Base-by-base conservation (phyloP, 2,113 vertebrate genomes). In the Antennarius striatus region DNA sequence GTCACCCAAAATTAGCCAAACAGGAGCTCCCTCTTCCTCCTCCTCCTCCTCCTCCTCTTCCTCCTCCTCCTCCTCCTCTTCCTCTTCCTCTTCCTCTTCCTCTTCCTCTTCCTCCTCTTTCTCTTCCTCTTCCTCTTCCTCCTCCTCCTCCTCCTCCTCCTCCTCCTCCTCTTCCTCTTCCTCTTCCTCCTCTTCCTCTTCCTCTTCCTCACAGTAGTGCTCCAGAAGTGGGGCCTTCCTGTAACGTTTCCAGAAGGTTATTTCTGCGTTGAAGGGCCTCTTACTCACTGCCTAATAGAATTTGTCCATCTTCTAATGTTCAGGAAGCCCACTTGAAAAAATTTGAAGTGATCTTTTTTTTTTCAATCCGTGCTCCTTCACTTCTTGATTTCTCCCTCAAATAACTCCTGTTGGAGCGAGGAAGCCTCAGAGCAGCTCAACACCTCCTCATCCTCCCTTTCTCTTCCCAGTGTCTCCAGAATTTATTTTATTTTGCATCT, bases 1-100 rank as follows among this genome's bases (percentile, higher is more conserved):
- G 89, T 90, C 87, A 10, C 68, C 76, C 72, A 65, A 87, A 86
- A 88, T 84, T 80, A 90, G 80, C 79, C 84, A 71, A 89, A 86
- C 68, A 48, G 76, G 80, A 77, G 78, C 74, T 3, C 32, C 32
- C 32, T 1, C 3, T 3, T 36, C 56, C 72, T 83, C 49, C 55
- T 45, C 62, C 73, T 75, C 80, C 56, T 56, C 48, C 59, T 11
- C 51, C 75, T 63, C 72, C 49, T 2, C 53, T 56, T 40, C 73
- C 0, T n/a, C 60, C 61, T 84, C 73, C 59, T 11, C 51, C 75
- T 63, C 72, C 49, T 2, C 32, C 32, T 1, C 3, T 3, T 36
- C 56, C 72, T 83, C 49, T 52, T 45, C 62, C 73, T 75, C 80
- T 54, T 56, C 48, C 59, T 11, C 51, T 72, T 63, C 72, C 49